phyloP scores from a whole-genome alignment of 1,140 invertebrate species.

The Bombus sibiricus region DNA sequence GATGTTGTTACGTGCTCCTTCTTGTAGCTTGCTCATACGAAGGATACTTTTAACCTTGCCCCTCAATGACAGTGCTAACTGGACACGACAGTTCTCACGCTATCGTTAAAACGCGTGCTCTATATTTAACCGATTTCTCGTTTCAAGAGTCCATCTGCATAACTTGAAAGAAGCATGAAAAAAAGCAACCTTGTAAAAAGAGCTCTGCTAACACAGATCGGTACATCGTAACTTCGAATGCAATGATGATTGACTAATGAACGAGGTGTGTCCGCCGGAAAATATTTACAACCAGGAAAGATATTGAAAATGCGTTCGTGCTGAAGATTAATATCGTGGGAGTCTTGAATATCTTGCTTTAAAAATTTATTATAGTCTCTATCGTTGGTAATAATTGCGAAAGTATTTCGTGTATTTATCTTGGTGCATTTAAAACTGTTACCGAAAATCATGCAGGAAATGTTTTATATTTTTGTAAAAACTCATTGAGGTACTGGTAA shows the following conservation, averaged over 20 bases:
- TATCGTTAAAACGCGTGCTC: slow-evolving; percentile 20
- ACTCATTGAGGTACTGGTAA: too few relatives aligned
- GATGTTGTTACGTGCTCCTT: slow-evolving; percentile 53
- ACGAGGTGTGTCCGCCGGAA: slow-evolving; percentile 5
- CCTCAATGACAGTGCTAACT: slow-evolving; percentile 63
- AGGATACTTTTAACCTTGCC: slow-evolving; percentile 66
- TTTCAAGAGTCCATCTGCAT: slow-evolving; percentile 10
- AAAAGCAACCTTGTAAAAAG: slow-evolving; percentile 1
- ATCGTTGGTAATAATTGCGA: not conserved
- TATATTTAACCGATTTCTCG: slow-evolving; percentile 50
- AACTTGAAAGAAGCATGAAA: slow-evolving; percentile 11
- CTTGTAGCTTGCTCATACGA: slow-evolving; percentile 5
- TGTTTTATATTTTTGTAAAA: not conserved
- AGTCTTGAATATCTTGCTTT: not conserved
- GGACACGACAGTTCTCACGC: slow-evolving; percentile 68
- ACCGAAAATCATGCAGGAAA: not conserved
- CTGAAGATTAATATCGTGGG: slow-evolving; percentile 27
- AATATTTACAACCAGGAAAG: slow-evolving; percentile 25
- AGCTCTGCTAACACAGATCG: too few relatives aligned
- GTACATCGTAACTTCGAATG: too few relatives aligned
- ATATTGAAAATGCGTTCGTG: not conserved
- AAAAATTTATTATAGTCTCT: not conserved
- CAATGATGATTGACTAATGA: not conserved
- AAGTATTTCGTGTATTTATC: not conserved
- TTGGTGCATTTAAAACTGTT: not conserved